Percentiles rank a stretch among this genome's conserved stretches.
phyloP scores from a whole-genome alignment of 2,797 vertebrate genomes.

The Acipenser oxyrinchus region DNA sequence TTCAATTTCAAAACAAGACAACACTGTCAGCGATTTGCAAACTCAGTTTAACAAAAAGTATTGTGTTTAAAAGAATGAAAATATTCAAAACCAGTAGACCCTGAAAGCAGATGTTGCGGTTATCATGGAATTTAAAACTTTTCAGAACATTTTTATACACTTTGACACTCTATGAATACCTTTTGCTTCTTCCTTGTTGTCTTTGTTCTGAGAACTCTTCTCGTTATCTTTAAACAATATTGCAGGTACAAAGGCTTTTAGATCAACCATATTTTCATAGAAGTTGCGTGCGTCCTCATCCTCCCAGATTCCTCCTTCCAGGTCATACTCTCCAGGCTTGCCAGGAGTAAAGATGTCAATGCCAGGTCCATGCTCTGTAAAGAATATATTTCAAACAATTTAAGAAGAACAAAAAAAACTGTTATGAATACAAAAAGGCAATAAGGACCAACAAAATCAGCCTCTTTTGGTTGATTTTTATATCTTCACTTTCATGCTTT shows the following conservation, averaged over 20 bases:
- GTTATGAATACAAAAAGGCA: background rate
- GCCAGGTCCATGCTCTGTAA: conserved; percentile 85
- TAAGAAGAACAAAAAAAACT: conserved; percentile 1
- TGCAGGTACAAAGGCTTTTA: conserved; percentile 97
- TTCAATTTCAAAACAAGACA: too few relatives aligned
- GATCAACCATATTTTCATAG: conserved; percentile 93
- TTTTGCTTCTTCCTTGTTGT: conserved; percentile 77
- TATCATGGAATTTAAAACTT: too few relatives aligned
- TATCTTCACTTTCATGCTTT: too few relatives aligned
- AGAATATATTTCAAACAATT: background rate
- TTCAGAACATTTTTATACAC: too few relatives aligned
- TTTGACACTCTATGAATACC: conserved; percentile 47
- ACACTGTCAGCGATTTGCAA: too few relatives aligned
- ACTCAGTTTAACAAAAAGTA: too few relatives aligned
- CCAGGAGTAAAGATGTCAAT: conserved; percentile 98
- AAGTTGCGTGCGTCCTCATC: conserved; percentile 96
- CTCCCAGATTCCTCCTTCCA: conserved; percentile 97
- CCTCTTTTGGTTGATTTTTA: background rate
- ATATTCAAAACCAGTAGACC: too few relatives aligned
- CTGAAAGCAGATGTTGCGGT: too few relatives aligned
- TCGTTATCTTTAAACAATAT: conserved; percentile 98
- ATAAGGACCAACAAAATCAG: background rate
- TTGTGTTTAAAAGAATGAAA: too few relatives aligned
- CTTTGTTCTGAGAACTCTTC: conserved; percentile 74
- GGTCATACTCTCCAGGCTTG: conserved; percentile 93